Evolutionary conservation across 1,140 invertebrate genomes (phyloP), one percentile per base, ranked within the genome.

Genomic region (Eciton burchellii): DNA sequence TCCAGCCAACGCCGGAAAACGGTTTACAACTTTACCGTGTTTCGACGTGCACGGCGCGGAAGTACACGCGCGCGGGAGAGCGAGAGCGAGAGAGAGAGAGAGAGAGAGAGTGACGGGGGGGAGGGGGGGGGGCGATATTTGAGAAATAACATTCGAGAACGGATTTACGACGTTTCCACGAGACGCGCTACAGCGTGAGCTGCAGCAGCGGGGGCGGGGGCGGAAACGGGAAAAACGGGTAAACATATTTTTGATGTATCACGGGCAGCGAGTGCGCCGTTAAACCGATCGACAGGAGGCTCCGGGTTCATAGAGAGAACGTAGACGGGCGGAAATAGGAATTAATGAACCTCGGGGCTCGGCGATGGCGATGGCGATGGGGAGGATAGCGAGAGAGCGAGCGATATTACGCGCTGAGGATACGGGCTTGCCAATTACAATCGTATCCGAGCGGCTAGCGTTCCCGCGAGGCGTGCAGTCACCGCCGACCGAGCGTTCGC

Each of bases 401-500:
- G 71, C n/a, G 87, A 88, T 88, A 88, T 88, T 88, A 88, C 86
- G 85, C 66, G 86, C 72, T 76, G 79, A 89, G 89, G 88, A 88
- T 89, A 89, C 82, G 76, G 85, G 71, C 86, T 89, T 86, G 79
- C 88, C 88, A 89, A 89, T 89, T 89, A 89, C 85, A 89, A 88
- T 89, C 83, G 85, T 86, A 89, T 74, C 83, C 77, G 73, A 86
- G 73, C 79, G 66, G 87, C 81, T 84, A 86, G 84, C 79, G 68
- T 56, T 77, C 88, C 74, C 74, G 24, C 24, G 82, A 82, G 88
- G 26, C 45, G 29, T 43, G 73, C 73, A 81, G 59, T 79, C 81
- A 68, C 66, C 68, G 68, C 76, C n/a, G n/a, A 21, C 65, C 72
- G 72, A 73, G 16, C 63, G 49, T 81, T 73, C 6, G 73, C 86